Base-by-base conservation (phyloP, 2,113 vertebrate genomes). In the Morone chrysops region DNA sequence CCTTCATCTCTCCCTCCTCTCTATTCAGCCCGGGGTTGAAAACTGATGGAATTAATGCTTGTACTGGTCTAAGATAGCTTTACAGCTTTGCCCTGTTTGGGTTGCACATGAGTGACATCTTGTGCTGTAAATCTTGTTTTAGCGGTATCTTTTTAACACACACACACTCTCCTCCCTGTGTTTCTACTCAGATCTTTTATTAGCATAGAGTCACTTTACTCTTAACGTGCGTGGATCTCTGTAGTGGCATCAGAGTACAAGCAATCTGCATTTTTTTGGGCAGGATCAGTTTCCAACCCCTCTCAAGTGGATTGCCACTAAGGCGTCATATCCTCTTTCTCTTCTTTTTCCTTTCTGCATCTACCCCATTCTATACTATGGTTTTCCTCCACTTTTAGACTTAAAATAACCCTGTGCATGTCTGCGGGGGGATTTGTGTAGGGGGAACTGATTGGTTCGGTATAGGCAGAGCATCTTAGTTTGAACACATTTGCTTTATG, bases 311-410 rank as follows among this genome's bases (percentile, higher is more conserved):
- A 92, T 92, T 92, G 62, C 84, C 79, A 70, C 82, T 6, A 72
- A 86, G 83, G 88, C 75, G 17, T 89, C 90, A 91, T 85, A 90
- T 94, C 88, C 87, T 90, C 88, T 93, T 92, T 92, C 91, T 80
- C 72, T 81, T 78, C 66, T 59, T 75, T 51, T 69, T 31, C 60
- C 13, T 79, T 68, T 38, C 12, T 70, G 17, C 22, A n/a, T 62
- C 38, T 67, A 62, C 18, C 63, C 20, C 63, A 65, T 25, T 50
- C 22, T 31, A 11, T 20, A 2, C 17, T 60, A 13, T 17, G 11
- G 4, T 72, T 53, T 65, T 65, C 20, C 45, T 16, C 17, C 13
- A 36, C 1, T 48, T 72, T 22, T 17, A 8, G 14, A 2, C 48
- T 61, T 53, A 13, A 41, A 9, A 57, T 5, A n/a, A 31, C 1